phyloP scores from a whole-genome alignment of 2,113 vertebrate species.

The Brevimyrus niger region DNA sequence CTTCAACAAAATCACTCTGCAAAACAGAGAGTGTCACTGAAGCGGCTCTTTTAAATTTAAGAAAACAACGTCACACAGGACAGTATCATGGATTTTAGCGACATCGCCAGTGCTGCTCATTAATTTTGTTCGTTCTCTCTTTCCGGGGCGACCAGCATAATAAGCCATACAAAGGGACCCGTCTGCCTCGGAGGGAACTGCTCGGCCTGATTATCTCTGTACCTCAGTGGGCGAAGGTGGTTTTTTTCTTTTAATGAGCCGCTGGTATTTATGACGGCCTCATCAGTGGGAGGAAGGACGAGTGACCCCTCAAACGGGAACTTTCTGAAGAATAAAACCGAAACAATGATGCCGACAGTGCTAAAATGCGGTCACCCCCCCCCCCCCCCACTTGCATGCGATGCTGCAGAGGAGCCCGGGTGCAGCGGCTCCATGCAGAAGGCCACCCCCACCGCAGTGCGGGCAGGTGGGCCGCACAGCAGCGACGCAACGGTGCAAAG shows the following conservation, averaged over 20 bases:
- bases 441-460: background rate
- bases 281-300: background rate
- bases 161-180: background rate
- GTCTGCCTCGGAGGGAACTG: background rate
- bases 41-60: background rate
- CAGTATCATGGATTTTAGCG: constrained; percentile 21
- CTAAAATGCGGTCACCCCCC: background rate
- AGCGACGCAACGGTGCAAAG: background rate
- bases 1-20: background rate
- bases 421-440: background rate
- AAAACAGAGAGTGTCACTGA: background rate
- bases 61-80: background rate
- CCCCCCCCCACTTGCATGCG: background rate
- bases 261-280: background rate
- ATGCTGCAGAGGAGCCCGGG: background rate
- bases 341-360: background rate
- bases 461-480: background rate
- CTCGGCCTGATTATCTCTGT: background rate
- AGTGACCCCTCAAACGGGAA: background rate
- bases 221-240: background rate
- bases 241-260: background rate
- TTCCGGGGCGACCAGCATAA: constrained; percentile 31
- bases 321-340: background rate
- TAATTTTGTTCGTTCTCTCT: constrained; percentile 38
- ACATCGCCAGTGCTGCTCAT: constrained; percentile 38